phyloP scores from a whole-genome alignment of 2,797 vertebrate species.

The Sciaenops ocellatus region DNA sequence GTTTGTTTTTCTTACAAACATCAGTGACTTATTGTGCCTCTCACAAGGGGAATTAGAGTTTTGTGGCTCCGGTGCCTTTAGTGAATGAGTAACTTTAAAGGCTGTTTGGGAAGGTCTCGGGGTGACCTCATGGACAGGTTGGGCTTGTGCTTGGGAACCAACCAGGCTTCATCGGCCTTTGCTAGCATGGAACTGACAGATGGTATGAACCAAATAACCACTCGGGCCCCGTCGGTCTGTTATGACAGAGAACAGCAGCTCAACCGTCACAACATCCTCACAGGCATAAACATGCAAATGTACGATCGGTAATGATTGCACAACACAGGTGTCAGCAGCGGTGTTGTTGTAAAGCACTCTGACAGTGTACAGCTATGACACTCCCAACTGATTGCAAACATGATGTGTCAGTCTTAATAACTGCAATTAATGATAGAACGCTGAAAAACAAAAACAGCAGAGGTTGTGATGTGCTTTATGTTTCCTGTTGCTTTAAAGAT shows the following conservation, averaged over 20 bases:
- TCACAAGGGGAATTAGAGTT: constrained; percentile 46
- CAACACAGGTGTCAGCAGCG: constrained; percentile 47
- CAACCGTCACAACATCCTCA: constrained; percentile 58
- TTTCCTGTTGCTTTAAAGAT: constrained; percentile 39
- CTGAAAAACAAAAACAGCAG: constrained; percentile 3
- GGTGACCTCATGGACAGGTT: constrained; percentile 63
- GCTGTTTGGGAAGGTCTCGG: constrained; percentile 56
- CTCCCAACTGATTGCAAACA: constrained; percentile 26
- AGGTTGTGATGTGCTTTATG: constrained; percentile 36
- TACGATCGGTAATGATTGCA: constrained; percentile 27
- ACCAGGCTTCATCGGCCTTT: constrained; percentile 55
- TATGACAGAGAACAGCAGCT: constrained; percentile 70
- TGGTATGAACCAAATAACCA: constrained; percentile 61
- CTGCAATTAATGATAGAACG: constrained; percentile 30
- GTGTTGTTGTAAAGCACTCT: constrained; percentile 22
- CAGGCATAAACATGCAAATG: constrained; percentile 53
- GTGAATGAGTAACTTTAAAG: constrained; percentile 70
- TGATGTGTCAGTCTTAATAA: constrained; percentile 1
- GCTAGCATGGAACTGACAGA: constrained; percentile 63
- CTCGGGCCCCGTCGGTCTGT: constrained; percentile 49
- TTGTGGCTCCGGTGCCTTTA: constrained; percentile 47
- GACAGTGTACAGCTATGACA: not conserved
- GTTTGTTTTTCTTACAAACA: constrained; percentile 75
- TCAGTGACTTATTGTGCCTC: constrained; percentile 63
- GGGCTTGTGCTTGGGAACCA: constrained; percentile 47